These are phyloP conservation scores for Callaeas wilsoni DNA, from an alignment of 2,113 vertebrate species.

Conservation along the genomic window DNA sequence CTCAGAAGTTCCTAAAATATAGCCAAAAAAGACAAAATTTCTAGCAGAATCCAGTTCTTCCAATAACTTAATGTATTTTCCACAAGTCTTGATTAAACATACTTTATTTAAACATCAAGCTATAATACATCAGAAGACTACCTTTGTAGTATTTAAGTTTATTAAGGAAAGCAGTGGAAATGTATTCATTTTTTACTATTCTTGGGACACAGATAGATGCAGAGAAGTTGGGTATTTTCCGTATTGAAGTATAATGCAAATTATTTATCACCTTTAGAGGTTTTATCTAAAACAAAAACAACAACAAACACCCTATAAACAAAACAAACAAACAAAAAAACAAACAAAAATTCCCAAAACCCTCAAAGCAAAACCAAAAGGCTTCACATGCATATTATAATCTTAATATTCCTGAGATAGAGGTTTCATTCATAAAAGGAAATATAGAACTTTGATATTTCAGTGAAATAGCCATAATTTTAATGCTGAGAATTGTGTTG, in stretches of 20 bases:
- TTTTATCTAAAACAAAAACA: background rate
- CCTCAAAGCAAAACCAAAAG: background rate
- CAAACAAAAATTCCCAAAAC: background rate
- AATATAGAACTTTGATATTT: background rate
- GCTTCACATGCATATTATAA: background rate
- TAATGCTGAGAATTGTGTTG: background rate
- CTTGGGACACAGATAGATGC: background rate
- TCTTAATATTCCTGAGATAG: background rate
- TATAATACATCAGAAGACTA: background rate
- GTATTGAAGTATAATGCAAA: background rate
- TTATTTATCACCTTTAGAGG: background rate
- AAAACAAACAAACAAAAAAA: background rate
- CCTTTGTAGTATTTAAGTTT: background rate
- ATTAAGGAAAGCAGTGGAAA: background rate
- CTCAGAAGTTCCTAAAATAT: background rate
- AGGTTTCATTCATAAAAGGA: background rate
- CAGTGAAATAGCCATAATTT: background rate
- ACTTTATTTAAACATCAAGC: background rate
- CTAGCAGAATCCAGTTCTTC: background rate
- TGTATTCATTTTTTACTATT: background rate
- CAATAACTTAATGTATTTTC: background rate
- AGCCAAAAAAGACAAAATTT: background rate
- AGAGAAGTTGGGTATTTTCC: background rate
- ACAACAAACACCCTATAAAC: rapidly evolving
- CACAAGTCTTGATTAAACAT: background rate